These are phyloP conservation scores for Caenorhabditis brenneri DNA, from an alignment of 1,140 invertebrate genomes.

Conservation along the genomic window DNA sequence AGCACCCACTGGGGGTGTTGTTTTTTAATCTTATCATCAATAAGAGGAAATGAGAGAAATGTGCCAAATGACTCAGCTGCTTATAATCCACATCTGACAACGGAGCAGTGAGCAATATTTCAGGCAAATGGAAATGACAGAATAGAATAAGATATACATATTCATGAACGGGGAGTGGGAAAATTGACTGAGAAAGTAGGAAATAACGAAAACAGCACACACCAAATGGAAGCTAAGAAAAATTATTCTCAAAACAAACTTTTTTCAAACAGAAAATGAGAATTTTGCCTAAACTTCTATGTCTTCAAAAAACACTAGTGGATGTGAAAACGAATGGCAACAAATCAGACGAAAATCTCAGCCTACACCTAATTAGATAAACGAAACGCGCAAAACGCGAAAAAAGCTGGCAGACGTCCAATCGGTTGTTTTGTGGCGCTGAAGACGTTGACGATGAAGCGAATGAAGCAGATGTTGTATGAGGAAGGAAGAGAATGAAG, in stretches of 20 bases:
- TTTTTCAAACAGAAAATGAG: too few relatives aligned
- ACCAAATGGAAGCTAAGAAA: too few relatives aligned
- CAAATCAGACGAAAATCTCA: not conserved
- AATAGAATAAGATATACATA: not conserved
- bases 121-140: too few relatives aligned
- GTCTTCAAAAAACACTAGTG: not conserved
- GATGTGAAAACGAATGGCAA: not conserved
- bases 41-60: not conserved
- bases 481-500: not conserved
- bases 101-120: not conserved
- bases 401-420: not conserved
- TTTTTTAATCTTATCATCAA: too few relatives aligned
- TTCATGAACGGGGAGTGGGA: not conserved
- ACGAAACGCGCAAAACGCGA: not conserved
- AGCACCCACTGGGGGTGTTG: too few relatives aligned
- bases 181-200: not conserved
- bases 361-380: slow-evolving; percentile 8
- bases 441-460: not conserved
- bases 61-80: not conserved
- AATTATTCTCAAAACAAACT: too few relatives aligned
- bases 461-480: not conserved
- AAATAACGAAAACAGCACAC: too few relatives aligned
- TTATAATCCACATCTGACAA: not conserved
- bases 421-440: not conserved
- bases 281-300: too few relatives aligned